Evolutionary conservation across 2,888 invertebrate genomes (phyloP), one percentile per base, ranked within the genome.

Genomic region (Rhogogaster chlorosoma): DNA sequence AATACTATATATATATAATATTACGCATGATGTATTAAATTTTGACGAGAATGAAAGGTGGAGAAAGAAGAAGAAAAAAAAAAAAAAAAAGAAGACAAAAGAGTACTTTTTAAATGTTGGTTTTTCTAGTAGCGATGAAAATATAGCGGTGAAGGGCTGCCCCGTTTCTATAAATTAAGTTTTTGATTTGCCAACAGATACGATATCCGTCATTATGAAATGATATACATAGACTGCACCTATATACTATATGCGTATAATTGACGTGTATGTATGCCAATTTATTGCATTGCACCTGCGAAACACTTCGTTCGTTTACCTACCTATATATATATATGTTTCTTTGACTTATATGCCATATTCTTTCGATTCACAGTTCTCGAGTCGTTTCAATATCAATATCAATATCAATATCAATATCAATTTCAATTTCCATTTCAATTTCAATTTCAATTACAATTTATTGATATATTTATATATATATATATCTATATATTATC

Each of bases 151-250:
- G 29, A 49, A 77, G 49, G 75, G 75, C 49, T 77, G 49, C 49
- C 75, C 75, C 75, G 49, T 77, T 77, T 45, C 22, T 49, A 77
- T 53, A 29, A 77, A 77, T 29, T 29, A 77, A 45, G 75, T 49
- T 75, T 77, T 77, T 77, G 49, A 77, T 77, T 77, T 77, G 75
- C 75, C 75, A 75, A 49, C 49, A 15, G 49, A 75, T 29, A 71
- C 9, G 22, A 42, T n/a, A n/a, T 42, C 4, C 29, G 12, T 73
- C 42, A 22, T 1, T 38, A 26, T 67, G 67, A 67, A 5, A 32
- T 67, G 32, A 67, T 5, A 67, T 67, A 32, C 61, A 61, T 61
- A 22, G 26, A 61, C n/a, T n/a, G 53, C 26, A 9, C 26, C 12
- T 61, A 22, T 53, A 18, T 45, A 61, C n/a, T 26, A 49, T 49